Conservation (phyloP, 2,797 vertebrate species). For the Spheniscus humboldti region DNA sequence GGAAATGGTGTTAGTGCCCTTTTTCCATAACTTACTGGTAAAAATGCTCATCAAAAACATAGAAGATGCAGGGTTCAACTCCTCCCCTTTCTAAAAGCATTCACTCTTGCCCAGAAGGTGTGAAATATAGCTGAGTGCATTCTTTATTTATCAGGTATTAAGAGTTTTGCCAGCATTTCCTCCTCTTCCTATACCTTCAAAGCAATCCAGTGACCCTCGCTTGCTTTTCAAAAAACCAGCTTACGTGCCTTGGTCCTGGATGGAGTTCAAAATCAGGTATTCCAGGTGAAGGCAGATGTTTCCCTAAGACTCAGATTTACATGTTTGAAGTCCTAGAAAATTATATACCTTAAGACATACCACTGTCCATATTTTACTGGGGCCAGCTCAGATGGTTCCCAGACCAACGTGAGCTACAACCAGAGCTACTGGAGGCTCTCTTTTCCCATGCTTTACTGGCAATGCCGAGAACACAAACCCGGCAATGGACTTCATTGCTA, state of each 20-base stretch:
- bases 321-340: not conserved
- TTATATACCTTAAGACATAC: fast-evolving
- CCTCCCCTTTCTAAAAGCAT: not conserved
- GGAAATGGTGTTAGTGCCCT: not conserved
- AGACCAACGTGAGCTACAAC: not conserved
- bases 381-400: not conserved
- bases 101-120: not conserved
- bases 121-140: not conserved
- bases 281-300: not conserved
- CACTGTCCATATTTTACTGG: not conserved
- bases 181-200: not conserved
- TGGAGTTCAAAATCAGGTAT: not conserved
- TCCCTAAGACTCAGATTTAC: not conserved
- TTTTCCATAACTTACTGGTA: not conserved
- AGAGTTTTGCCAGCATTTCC: not conserved
- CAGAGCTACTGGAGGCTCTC: not conserved
- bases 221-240: not conserved
- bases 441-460: not conserved
- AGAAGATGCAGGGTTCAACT: not conserved
- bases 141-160: not conserved
- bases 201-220: not conserved
- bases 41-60: not conserved
- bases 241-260: not conserved
- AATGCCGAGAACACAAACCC: not conserved
- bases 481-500: not conserved